Percentiles rank a stretch among this genome's conserved stretches.
Conservation (phyloP, 2,797 vertebrate genomes). For the Muraenolepis orangiensis region DNA sequence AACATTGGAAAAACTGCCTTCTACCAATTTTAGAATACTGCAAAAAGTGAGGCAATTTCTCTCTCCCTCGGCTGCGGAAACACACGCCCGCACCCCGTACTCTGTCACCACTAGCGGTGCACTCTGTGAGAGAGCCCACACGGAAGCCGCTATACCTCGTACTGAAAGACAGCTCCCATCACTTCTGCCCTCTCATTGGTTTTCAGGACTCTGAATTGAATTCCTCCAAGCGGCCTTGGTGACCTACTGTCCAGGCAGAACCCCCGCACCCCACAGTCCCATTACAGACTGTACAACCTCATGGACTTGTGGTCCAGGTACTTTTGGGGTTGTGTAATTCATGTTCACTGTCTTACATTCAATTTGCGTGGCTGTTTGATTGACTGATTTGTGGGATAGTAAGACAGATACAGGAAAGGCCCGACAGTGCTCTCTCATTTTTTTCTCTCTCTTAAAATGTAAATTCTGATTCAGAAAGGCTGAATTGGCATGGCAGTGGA, state of each 20-base stretch:
- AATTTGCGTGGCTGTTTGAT: too few relatives aligned
- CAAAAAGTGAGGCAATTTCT: too few relatives aligned
- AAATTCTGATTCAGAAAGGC: too few relatives aligned
- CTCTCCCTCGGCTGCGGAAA: too few relatives aligned
- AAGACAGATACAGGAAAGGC: background rate
- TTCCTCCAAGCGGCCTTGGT: background rate
- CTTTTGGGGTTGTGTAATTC: background rate
- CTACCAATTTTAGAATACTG: too few relatives aligned
- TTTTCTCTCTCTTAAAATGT: background rate
- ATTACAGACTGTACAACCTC: too few relatives aligned
- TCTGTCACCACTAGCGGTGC: too few relatives aligned
- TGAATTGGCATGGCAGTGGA: too few relatives aligned
- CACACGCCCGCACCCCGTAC: too few relatives aligned
- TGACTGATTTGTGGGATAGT: background rate
- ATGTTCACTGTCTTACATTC: background rate
- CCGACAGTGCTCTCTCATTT: background rate
- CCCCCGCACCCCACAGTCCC: too few relatives aligned
- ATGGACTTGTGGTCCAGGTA: background rate
- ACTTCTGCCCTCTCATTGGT: background rate
- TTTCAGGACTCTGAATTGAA: background rate
- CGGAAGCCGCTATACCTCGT: background rate
- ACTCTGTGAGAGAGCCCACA: background rate
- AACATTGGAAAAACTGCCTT: too few relatives aligned
- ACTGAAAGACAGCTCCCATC: background rate
- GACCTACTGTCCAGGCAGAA: background rate